Evolutionary conservation across 1,140 invertebrate species (phyloP).

Genomic region (Cotesia chilonis): DNA sequence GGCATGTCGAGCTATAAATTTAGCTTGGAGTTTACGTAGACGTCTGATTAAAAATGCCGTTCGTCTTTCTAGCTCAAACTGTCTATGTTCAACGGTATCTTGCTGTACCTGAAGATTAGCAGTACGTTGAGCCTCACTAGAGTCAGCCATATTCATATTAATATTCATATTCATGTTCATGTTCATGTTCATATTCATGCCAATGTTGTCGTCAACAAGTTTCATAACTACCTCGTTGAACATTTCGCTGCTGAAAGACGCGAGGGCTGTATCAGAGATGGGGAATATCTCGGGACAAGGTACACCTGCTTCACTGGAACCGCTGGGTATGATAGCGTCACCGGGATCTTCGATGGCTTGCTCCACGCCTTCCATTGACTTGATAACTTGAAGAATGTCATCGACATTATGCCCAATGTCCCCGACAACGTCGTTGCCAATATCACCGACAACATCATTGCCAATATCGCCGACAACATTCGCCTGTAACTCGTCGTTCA

Average conservation of each 20-base stretch:
- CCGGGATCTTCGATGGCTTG: conserved; percentile 24
- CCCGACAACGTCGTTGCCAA: conserved; percentile 46
- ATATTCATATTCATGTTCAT: conserved; percentile 45
- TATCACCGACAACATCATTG: conserved; percentile 42
- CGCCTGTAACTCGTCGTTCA: conserved; percentile 50
- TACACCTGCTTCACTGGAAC: not conserved
- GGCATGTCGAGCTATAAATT: conserved; percentile 76
- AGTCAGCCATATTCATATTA: conserved; percentile 56
- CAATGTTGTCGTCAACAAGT: conserved; percentile 66
- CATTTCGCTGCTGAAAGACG: conserved; percentile 69
- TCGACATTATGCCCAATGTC: conserved; percentile 70
- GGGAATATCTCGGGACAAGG: conserved; percentile 70
- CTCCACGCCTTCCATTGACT: conserved; percentile 70
- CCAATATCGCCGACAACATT: conserved; percentile 44
- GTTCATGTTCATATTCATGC: conserved; percentile 60
- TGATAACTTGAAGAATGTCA: conserved; percentile 74
- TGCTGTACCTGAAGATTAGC: conserved; percentile 54
- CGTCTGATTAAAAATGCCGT: conserved; percentile 77
- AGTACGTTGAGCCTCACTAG: conserved; percentile 59
- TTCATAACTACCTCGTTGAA: conserved; percentile 69
- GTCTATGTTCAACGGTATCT: conserved; percentile 65
- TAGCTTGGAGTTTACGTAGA: conserved; percentile 78
- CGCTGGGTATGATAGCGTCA: conserved; percentile 13
- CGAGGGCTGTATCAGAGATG: conserved; percentile 59
- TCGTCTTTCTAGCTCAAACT: conserved; percentile 73